Percentiles rank a stretch among this genome's conserved stretches.
These are phyloP conservation scores for Drosophila bipectinata DNA, from an alignment of 1,140 invertebrate genomes.

Conservation along the genomic window DNA sequence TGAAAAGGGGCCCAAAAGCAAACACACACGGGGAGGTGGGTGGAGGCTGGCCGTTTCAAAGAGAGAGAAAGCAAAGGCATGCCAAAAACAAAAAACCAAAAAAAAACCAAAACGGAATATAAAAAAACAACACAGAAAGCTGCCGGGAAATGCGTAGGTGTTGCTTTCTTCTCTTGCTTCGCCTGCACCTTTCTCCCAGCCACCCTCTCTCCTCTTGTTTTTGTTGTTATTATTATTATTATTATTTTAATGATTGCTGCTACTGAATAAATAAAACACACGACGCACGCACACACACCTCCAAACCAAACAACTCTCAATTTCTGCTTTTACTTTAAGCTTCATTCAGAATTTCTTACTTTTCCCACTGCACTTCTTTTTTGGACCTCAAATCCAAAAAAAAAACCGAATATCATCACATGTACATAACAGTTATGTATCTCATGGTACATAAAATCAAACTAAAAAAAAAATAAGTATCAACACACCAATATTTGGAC, in stretches of 20 bases:
- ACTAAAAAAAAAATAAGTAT: neutral
- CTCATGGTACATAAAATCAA: neutral
- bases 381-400: neutral
- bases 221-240: neutral
- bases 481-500: neutral
- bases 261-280: conserved; percentile 6
- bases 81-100: conserved; percentile 11
- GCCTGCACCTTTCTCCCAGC: conserved; percentile 3
- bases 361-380: conserved; percentile 23
- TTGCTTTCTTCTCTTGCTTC: conserved; percentile 22
- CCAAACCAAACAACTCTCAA: conserved; percentile 70
- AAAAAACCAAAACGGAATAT: conserved; percentile 13
- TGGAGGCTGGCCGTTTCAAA: neutral
- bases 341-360: conserved; percentile 58
- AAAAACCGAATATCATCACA: neutral
- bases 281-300: conserved; percentile 32
- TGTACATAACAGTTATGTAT: neutral
- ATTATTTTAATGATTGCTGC: conserved; percentile 23
- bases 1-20: neutral
- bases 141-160: conserved; percentile 61
- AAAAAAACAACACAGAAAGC: conserved; percentile 24
- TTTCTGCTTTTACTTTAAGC: conserved; percentile 77
- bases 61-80: conserved; percentile 2
- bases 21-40: too few relatives aligned
- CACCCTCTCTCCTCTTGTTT: neutral